These are phyloP conservation scores for Stegophylla sp. DNA, from an alignment of 2,888 invertebrate genomes.

Conservation along the genomic window DNA sequence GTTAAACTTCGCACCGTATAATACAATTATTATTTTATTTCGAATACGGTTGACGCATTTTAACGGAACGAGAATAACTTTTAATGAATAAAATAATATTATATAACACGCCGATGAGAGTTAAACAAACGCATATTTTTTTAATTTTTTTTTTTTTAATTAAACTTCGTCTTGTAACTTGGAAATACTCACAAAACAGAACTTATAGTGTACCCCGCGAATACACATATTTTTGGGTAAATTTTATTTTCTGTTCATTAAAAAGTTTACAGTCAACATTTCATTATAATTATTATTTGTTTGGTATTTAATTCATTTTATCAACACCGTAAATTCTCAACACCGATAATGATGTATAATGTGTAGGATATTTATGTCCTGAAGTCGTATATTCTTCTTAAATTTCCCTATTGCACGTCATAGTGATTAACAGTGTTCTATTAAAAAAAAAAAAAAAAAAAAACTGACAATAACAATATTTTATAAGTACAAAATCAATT, in stretches of 20 bases:
- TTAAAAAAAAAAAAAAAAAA: too few species aligned
- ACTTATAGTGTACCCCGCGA: background rate
- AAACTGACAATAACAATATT: too few species aligned
- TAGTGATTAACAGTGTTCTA: too few species aligned
- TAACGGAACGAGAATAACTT: background rate
- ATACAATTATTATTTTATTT: constrained; percentile 9
- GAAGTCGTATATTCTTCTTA: too few species aligned
- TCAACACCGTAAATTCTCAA: too few species aligned
- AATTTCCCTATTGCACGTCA: too few species aligned
- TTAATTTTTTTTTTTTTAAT: constrained; percentile 24
- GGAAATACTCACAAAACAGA: background rate
- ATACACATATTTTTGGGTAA: background rate
- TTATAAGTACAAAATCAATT: too few species aligned
- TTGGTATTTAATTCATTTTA: background rate
- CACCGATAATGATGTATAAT: too few species aligned
- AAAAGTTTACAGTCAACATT: background rate
- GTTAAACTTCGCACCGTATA: background rate
- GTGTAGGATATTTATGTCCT: too few species aligned
- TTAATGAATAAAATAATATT: background rate
- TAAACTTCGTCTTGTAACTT: background rate
- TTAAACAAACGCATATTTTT: background rate
- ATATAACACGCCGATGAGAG: background rate
- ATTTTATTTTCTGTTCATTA: constrained; percentile 2
- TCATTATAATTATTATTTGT: too few species aligned
- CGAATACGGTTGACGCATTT: background rate